These are phyloP conservation scores for Octodon degus DNA, from an alignment of 2,113 vertebrate genomes.

Conservation along the genomic window DNA sequence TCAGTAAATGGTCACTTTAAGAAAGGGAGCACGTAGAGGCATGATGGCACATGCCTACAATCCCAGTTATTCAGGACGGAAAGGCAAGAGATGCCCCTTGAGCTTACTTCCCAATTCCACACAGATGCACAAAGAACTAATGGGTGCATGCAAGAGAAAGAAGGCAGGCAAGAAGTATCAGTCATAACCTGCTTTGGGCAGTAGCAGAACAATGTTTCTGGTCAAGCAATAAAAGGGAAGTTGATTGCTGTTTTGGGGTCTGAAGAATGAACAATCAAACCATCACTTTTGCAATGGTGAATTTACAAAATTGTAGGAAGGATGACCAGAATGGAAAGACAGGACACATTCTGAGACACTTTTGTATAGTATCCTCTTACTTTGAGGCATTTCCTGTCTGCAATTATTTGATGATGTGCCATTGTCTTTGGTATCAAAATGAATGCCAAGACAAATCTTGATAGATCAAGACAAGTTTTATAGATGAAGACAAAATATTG, in stretches of 20 bases:
- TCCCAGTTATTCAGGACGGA: neutral
- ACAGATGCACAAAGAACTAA: neutral
- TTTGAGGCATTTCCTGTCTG: slow-evolving; percentile 37
- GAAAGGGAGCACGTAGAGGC: neutral
- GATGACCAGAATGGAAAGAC: slow-evolving; percentile 43
- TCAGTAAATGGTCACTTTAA: neutral
- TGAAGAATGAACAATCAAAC: slow-evolving; percentile 56
- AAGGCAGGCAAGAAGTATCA: neutral
- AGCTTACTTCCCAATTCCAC: neutral
- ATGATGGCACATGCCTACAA: neutral
- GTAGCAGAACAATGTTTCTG: slow-evolving; percentile 32
- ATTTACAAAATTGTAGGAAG: slow-evolving; percentile 61
- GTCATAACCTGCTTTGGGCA: slow-evolving; percentile 40
- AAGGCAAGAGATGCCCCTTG: neutral
- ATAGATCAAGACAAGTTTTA: neutral
- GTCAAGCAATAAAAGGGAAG: slow-evolving; percentile 1
- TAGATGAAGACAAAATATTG: neutral
- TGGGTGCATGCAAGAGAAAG: neutral
- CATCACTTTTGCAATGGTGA: slow-evolving; percentile 57
- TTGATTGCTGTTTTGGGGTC: slow-evolving; percentile 40
- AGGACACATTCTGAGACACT: neutral
- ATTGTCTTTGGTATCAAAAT: neutral
- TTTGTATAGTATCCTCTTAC: neutral
- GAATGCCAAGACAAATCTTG: neutral
- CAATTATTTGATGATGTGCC: neutral